These are phyloP conservation scores for Macrosiphum euphorbiae DNA, from an alignment of 2,888 invertebrate genomes.

Conservation along the genomic window DNA sequence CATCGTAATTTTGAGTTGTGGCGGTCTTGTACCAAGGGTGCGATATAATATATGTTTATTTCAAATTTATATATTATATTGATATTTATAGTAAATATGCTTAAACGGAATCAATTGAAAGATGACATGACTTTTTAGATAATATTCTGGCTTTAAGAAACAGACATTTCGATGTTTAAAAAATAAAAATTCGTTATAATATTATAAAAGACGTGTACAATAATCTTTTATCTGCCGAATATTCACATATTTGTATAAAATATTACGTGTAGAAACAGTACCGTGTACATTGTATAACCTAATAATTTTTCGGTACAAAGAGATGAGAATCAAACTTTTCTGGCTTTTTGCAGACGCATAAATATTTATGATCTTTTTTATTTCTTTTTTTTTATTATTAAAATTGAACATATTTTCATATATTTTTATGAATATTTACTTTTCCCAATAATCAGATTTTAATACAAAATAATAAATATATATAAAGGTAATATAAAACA, in stretches of 20 bases:
- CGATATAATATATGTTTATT: no score
- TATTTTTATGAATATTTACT: not conserved
- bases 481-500: not conserved
- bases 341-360: not conserved
- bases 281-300: not conserved
- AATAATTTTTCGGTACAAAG: not conserved
- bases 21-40: no score
- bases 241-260: not conserved
- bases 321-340: not conserved
- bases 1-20: no score
- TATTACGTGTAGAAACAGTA: not conserved
- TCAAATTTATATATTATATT: not conserved
- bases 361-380: not conserved
- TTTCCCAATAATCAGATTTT: slow-evolving; percentile 1
- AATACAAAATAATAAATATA: not conserved
- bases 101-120: not conserved
- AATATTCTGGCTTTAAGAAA: not conserved
- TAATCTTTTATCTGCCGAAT: not conserved
- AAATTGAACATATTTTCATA: not conserved
- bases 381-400: not conserved
- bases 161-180: not conserved
- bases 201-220: not conserved
- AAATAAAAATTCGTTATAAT: not conserved
- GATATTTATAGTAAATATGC: not conserved
- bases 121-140: not conserved